Conservation (phyloP, 2,888 invertebrate genomes). For the Muschampia staudingeri region DNA sequence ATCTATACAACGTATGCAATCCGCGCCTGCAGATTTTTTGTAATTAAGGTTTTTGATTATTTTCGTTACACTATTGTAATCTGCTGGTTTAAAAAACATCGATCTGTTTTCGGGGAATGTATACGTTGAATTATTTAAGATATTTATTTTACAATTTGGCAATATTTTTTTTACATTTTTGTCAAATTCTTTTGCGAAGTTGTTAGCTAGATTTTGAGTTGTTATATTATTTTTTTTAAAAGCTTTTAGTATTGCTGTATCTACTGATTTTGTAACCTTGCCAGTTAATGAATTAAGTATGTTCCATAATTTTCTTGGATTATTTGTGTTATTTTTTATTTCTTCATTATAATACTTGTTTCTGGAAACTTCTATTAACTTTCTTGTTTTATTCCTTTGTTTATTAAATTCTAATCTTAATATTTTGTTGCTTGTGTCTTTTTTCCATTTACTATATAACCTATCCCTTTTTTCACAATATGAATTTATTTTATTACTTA, state of each 20-base stretch:
- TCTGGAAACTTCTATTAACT: neutral
- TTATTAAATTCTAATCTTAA: neutral
- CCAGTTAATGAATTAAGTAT: conserved; percentile 13
- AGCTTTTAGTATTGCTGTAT: neutral
- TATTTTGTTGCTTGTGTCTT: neutral
- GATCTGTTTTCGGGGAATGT: neutral
- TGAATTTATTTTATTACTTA: neutral
- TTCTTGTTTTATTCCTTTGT: conserved; percentile 1
- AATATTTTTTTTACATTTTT: neutral
- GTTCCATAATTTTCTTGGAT: conserved; percentile 4
- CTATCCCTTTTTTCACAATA: neutral
- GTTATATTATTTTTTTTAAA: neutral
- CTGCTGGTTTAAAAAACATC: neutral
- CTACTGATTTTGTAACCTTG: neutral
- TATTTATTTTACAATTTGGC: neutral
- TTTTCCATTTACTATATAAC: neutral
- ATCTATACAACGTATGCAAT: conserved; percentile 31
- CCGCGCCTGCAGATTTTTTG: neutral
- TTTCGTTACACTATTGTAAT: neutral
- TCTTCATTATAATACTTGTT: conserved; percentile 9
- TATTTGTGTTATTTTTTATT: neutral
- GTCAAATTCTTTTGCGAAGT: neutral
- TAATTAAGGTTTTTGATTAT: neutral
- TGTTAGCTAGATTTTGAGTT: neutral
- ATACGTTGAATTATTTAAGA: neutral